Base-by-base conservation (phyloP, 2,113 vertebrate species). In the Tetrax tetrax region DNA sequence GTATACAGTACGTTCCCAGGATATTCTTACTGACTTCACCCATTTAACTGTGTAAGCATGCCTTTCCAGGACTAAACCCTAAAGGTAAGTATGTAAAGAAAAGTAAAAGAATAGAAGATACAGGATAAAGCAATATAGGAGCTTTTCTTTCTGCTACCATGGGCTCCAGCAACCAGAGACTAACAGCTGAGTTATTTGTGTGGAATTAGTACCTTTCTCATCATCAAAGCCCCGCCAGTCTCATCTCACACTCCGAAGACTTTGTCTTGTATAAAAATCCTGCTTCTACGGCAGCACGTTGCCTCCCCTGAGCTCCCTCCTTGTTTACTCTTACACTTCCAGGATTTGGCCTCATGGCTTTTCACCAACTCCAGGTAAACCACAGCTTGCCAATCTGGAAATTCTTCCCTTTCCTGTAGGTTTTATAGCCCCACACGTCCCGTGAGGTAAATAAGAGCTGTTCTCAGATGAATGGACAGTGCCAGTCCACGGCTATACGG, bases 341-440 rank as follows among this genome's bases (percentile, higher is more conserved):
- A 93, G 77, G 57, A 78, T 69, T 82, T 65, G 89, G 87, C 77
- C 69, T 87, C 65, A 25, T 5, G 37, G 72, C 71, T 95, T 89
- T 89, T 83, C 51, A 51, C 56, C 59, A 45, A 70, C 59, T 95
- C n/a, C 89, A 90, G 76, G 83, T 77, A 92, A 93, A 86, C 83
- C 65, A 64, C 76, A 89, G 47, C 3, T 89, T 84, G 50, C 80
- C 64, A 66, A 37, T 59, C 76, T 86, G 91, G 69, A 96, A 96
- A 89, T 95, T 94, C 57, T 94, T 91, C 72, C 60, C 48, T 84
- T 95, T 94, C 83, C 80, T 92, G 69, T 14, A 20, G 19, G 21
- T 77, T 90, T 96, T 87, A 87, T 57, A 71, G 61, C 22, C 27
- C 29, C 31, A 31, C 27, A 63, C 5, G 1, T 66, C 57, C 81